A percentile compares a stretch with the other conserved stretches of the same genome.
phyloP scores from a whole-genome alignment of 2,888 invertebrate genomes.

The Gisinianus flammeolus region DNA sequence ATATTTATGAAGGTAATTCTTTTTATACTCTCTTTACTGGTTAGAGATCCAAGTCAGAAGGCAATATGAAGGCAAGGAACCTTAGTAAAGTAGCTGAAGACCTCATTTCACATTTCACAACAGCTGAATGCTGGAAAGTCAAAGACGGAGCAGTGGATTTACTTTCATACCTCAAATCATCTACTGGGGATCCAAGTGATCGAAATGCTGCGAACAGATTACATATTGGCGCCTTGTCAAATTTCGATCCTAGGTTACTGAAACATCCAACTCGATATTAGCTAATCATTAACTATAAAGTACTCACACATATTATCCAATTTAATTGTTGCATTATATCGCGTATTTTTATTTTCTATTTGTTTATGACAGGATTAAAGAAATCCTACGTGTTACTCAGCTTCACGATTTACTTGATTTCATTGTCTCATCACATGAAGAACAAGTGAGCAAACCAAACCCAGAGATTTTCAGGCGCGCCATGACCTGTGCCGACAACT shows the following conservation, averaged over 20 bases:
- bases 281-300: too few species aligned
- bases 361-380: conserved; percentile 52
- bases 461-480: neutral
- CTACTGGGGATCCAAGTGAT: too few species aligned
- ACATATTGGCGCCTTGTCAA: conserved; percentile 79
- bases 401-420: conserved; percentile 79
- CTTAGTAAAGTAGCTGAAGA: conserved; percentile 55
- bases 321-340: too few species aligned
- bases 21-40: neutral
- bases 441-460: conserved; percentile 43
- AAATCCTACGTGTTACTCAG: conserved; percentile 71
- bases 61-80: conserved; percentile 15
- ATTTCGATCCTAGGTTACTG: conserved; percentile 82
- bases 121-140: conserved; percentile 75
- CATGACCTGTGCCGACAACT: conserved; percentile 53
- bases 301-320: too few species aligned
- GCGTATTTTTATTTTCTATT: too few species aligned
- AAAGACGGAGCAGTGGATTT: conserved; percentile 71
- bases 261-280: too few species aligned
- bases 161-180: conserved; percentile 67
- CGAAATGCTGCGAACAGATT: too few species aligned
- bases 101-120: conserved; percentile 69
- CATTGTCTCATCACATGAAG: conserved; percentile 74
- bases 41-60: conserved; percentile 7
- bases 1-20: too few species aligned